Conservation (phyloP, 2,113 vertebrate species). For the Gila orcuttii region DNA sequence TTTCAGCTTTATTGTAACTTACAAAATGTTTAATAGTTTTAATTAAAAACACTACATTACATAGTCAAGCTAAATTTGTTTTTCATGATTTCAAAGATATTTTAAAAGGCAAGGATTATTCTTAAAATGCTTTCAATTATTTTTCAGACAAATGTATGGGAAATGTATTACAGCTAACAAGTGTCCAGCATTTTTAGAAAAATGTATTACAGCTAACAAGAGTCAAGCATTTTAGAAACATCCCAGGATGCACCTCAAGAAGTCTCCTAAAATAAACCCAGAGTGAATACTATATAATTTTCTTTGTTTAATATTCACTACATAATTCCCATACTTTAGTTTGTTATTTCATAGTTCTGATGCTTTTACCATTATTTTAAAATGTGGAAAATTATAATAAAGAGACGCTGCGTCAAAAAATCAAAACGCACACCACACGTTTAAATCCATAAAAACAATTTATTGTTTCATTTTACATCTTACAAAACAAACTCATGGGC, state of each 20-base stretch:
- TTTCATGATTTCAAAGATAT: not conserved
- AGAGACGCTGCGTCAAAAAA: not conserved
- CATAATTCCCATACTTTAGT: not conserved
- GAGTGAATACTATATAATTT: not conserved
- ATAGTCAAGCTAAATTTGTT: not conserved
- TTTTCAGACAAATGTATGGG: not conserved
- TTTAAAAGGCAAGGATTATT: not conserved
- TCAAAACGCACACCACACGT: not conserved
- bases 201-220: not conserved
- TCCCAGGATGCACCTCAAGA: not conserved
- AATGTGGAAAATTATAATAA: not conserved
- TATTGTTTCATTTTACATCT: constrained; percentile 64
- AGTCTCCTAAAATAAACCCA: not conserved
- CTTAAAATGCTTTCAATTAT: not conserved
- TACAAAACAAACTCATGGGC: constrained; percentile 61
- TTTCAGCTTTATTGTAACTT: too few species aligned
- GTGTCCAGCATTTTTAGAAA: not conserved
- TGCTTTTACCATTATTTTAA: not conserved
- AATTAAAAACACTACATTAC: too few species aligned
- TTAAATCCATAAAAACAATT: constrained; percentile 48
- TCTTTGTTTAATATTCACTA: not conserved
- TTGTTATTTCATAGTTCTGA: not conserved
- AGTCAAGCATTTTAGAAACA: not conserved
- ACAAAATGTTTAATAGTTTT: too few species aligned
- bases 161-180: not conserved